Base-by-base conservation (phyloP, 2,113 vertebrate species). In the Recurvirostra avosetta region DNA sequence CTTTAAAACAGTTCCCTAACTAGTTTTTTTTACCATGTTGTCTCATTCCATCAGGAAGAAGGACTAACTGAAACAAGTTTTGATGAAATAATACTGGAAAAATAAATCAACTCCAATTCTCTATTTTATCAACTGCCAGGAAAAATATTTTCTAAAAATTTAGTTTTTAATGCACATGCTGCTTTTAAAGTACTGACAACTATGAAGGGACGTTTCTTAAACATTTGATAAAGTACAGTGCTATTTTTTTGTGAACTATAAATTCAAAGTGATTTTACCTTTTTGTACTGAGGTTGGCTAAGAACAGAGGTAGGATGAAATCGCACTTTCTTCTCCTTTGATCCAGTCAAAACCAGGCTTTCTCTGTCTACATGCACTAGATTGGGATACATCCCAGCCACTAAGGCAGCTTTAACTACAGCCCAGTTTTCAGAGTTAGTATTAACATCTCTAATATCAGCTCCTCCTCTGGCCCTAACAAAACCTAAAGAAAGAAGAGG, bases 391-490 rank as follows among this genome's bases (percentile, higher is more conserved):
- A 99, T 99, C 36, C 99, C 99, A 8, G 99, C 98, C 82, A 99
- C 98, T 96, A 99, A 96, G 1, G 99, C 99, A 61, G 99, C 99
- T 97, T 99, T 99, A 80, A 99, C 98, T 12, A 99, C 98, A 12
- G 99, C 98, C 99, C 99, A 99, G 96, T 99, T 99, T 76, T 99
- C 99, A 5, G 99, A 99, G 92, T 99, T 99, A 83, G 98, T 89
- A 88, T 99, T 99, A 80, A 99, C 98, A 49, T 99, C 99, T 32
- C 98, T 98, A 93, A 99, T 99, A 91, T 99, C 99, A 6, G 98
- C 98, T 77, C 98, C 98, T 38, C 99, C 99, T 71, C 99, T 98
- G 25, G 98, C 98, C 82, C 98, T 98, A 91, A 99, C 98, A 96
- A 99, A 99, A 96, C 99, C 99, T 99, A 90, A 18, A 93, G 19